phyloP scores from a whole-genome alignment of 1,140 invertebrate genomes.

The Apis laboriosa region DNA sequence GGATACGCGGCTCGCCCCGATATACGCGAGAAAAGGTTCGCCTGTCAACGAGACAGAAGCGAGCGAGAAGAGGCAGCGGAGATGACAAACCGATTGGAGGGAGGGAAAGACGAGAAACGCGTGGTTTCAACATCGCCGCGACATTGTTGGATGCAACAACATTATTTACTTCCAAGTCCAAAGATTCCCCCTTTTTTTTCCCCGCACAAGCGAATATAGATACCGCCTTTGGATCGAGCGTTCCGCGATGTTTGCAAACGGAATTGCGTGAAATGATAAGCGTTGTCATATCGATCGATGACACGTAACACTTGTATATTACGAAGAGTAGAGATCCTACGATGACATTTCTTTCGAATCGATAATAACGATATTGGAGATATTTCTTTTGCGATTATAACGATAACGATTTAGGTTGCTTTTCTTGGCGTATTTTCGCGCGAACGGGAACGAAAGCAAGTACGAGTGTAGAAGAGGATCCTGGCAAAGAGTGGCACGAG shows the following conservation, averaged over 20 bases:
- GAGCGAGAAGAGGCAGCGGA: neutral
- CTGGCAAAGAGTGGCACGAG: neutral
- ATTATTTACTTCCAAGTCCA: neutral
- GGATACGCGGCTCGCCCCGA: conserved; percentile 58
- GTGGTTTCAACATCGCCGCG: neutral
- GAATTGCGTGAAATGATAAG: too few relatives aligned
- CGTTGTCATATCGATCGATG: too few relatives aligned
- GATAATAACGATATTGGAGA: too few relatives aligned
- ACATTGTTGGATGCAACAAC: conserved; percentile 32
- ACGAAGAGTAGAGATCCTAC: too few relatives aligned
- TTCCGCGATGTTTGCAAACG: too few relatives aligned
- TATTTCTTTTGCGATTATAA: too few relatives aligned
- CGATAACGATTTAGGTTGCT: too few relatives aligned
- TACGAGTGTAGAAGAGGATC: neutral
- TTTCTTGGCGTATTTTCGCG: too few relatives aligned
- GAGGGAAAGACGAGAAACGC: conserved; percentile 1
- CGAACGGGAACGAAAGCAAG: too few relatives aligned
- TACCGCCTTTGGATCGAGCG: neutral
- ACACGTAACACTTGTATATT: too few relatives aligned
- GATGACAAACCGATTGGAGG: conserved; percentile 31
- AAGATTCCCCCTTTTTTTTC: neutral
- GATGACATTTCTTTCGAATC: too few relatives aligned
- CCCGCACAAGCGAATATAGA: too few relatives aligned
- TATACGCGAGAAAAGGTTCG: conserved; percentile 56
- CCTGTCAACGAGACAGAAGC: conserved; percentile 36